These are phyloP conservation scores for Pyrocephalus nanus DNA, from an alignment of 2,797 vertebrate species.

Conservation along the genomic window DNA sequence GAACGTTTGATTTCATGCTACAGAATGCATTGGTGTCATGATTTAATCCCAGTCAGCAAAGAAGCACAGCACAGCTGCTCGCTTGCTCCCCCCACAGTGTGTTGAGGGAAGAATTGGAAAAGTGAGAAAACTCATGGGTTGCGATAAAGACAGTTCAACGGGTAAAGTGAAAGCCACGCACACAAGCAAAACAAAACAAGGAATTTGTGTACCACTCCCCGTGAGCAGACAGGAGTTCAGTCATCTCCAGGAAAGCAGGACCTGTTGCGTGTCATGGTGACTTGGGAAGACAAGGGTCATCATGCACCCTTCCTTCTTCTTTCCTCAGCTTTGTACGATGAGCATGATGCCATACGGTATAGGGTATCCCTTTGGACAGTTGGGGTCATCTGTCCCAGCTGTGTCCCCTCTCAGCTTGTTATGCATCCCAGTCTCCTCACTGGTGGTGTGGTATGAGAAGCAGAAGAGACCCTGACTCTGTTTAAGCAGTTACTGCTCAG, in stretches of 20 bases:
- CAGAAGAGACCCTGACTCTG: neutral
- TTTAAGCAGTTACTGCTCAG: neutral
- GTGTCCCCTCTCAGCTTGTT: neutral
- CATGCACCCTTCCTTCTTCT: neutral
- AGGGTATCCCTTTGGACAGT: neutral
- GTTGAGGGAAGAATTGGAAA: neutral
- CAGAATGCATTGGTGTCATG: neutral
- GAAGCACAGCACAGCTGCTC: neutral
- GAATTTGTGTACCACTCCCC: neutral
- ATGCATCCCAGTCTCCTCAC: too few relatives aligned
- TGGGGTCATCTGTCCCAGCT: neutral
- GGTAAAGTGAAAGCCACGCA: neutral
- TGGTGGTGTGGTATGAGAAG: neutral
- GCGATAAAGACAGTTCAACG: neutral
- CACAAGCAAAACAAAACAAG: neutral
- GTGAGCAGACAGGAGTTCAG: neutral
- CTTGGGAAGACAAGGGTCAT: neutral
- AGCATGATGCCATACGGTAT: neutral
- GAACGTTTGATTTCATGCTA: conserved; percentile 18
- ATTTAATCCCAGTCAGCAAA: neutral
- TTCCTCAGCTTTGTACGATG: neutral
- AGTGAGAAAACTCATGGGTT: neutral
- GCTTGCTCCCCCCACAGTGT: neutral
- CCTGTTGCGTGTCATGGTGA: too few relatives aligned
- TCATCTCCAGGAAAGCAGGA: neutral